Conservation (phyloP, 2,888 invertebrate genomes). For the Lasioglossum calceatum region DNA sequence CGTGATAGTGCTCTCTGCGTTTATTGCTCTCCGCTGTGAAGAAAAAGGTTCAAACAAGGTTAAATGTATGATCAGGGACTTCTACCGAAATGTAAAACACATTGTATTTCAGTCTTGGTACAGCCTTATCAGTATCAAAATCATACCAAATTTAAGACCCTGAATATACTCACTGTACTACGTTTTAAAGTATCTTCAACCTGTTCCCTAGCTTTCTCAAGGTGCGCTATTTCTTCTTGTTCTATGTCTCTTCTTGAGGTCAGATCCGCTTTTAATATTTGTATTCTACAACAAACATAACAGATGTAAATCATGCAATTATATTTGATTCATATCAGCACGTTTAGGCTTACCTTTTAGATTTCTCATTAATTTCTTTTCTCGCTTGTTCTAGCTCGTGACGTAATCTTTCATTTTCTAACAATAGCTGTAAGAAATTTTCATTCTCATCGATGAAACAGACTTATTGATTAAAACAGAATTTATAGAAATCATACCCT, state of each 20-base stretch:
- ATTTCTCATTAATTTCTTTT: slow-evolving; percentile 86
- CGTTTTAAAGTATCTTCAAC: slow-evolving; percentile 87
- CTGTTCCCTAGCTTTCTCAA: slow-evolving; percentile 86
- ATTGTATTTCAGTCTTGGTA: neutral
- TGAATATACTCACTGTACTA: slow-evolving; percentile 85
- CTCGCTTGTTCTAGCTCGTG: slow-evolving; percentile 86
- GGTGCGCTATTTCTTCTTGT: slow-evolving; percentile 85
- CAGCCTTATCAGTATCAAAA: neutral
- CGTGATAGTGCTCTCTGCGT: slow-evolving; percentile 87
- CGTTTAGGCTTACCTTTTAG: slow-evolving; percentile 77
- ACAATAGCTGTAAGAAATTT: slow-evolving; percentile 74
- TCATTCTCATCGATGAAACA: neutral
- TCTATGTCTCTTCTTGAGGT: slow-evolving; percentile 85
- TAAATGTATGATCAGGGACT: neutral
- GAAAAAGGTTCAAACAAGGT: neutral
- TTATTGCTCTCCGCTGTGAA: slow-evolving; percentile 87
- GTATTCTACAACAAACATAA: slow-evolving; percentile 82
- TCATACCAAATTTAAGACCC: neutral
- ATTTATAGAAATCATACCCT: slow-evolving; percentile 51
- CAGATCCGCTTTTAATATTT: slow-evolving; percentile 86
- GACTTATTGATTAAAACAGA: neutral
- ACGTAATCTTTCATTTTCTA: slow-evolving; percentile 85
- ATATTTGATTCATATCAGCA: neutral
- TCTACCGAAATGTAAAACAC: neutral
- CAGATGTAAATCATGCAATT: neutral